Base-by-base conservation (phyloP, 30 jellyfish, hydroid and myxozoan genomes). In the Pelagia noctiluca region DNA sequence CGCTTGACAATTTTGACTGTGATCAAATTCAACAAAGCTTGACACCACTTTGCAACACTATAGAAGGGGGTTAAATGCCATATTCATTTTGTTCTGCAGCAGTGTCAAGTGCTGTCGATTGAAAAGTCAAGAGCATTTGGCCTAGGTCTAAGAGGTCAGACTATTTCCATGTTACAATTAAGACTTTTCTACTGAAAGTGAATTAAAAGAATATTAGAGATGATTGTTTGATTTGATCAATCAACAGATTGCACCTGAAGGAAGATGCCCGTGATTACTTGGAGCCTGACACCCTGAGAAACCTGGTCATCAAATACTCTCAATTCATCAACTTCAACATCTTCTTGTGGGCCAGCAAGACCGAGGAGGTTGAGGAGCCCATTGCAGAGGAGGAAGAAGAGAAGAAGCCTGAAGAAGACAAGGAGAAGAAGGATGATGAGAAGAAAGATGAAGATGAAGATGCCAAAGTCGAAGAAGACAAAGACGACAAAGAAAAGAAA, bases 351-450 rank as follows among this genome's bases (percentile, higher is more conserved):
- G 71, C 93, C 50, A 89, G 98, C 86, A 95, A 95, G 62, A 95
- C 99, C 0, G 99, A 95, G 72, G 96, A 88, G 29, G 98, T 95
- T 4, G 99, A 95, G 67, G 98, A 95, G 74, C 99, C 99, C 0
- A 78, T 95, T 80, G 91, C 88, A 22, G 99, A 95, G 31, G 96
- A 86, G 7, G 97, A 85, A 24, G 96, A 83, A 35, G 96, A 95
- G 33, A 89, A 88, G 88, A 72, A 74, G 67, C 87, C 75, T 10
- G 96, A 88, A 22, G 90, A 81, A n/a, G 78, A 30, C 30, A 95
- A 81, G 42, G 89, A 86, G 24, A 84, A 88, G 61, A 54, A 83
- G 48, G 91, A 87, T 1, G 88, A 87, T 38, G 75, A 87, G 35
- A 75, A 78, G 78, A 81, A 74, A 11, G 82, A 66, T 1, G 62